A percentile compares a stretch with the other conserved stretches of the same genome.
Evolutionary conservation across 30 jellyfish, hydroid and myxozoan species (phyloP).

Genomic region (Aurelia aurita): DNA sequence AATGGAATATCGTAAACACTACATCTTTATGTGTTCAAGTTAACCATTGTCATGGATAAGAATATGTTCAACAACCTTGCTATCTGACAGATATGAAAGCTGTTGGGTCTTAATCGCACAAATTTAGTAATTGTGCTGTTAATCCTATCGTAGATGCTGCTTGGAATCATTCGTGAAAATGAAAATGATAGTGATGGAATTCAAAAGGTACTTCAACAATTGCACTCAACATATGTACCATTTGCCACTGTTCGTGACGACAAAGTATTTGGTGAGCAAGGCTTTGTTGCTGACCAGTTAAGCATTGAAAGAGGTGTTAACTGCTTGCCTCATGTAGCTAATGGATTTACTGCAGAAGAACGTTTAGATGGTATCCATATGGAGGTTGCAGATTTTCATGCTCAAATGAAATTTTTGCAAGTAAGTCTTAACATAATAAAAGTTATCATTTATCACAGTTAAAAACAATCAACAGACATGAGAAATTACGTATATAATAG

Average conservation of each 20-base stretch:
- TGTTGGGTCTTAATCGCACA: no score
- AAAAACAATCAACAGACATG: no score
- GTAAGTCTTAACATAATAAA: not conserved
- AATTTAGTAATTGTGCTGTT: no score
- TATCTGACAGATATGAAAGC: no score
- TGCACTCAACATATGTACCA: constrained; percentile 52
- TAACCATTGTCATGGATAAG: no score
- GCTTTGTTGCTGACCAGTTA: constrained; percentile 59
- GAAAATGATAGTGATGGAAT: constrained; percentile 65
- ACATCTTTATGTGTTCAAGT: no score
- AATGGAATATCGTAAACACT: no score
- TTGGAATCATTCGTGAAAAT: constrained; percentile 49
- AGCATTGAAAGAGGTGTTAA: constrained; percentile 61
- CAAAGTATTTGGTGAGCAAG: constrained; percentile 16
- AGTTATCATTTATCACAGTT: no score
- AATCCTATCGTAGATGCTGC: constrained; percentile 22
- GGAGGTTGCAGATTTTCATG: constrained; percentile 71
- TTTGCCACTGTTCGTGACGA: not conserved
- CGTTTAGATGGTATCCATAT: constrained; percentile 56
- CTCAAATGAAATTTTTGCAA: constrained; percentile 58
- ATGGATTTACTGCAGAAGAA: constrained; percentile 60
- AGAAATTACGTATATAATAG: no score
- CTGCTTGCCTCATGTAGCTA: constrained; percentile 22
- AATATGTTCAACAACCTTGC: no score
- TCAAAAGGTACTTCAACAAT: constrained; percentile 6